Percentiles rank a stretch among this genome's conserved stretches.
Evolutionary conservation across 2,888 invertebrate species (phyloP).

Genomic region (Drosophila aldrichi): DNA sequence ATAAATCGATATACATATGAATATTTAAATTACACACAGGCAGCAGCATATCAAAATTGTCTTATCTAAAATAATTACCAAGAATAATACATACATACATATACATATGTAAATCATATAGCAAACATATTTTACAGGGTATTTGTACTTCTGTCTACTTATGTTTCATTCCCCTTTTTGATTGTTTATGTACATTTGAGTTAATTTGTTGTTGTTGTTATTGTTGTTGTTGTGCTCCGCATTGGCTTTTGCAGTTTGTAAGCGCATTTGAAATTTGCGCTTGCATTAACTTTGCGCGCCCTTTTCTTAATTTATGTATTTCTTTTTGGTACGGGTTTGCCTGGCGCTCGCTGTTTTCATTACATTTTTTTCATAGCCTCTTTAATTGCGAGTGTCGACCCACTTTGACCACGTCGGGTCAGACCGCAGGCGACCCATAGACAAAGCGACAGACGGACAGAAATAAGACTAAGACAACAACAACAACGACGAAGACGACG

Average conservation of each 20-base stretch:
- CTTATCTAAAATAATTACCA: too few species aligned
- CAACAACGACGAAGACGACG: background rate
- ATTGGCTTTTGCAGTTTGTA: slow-evolving; percentile 38
- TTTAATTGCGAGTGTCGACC: slow-evolving; percentile 71
- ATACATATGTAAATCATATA: background rate
- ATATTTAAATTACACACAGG: too few species aligned
- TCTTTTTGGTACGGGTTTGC: slow-evolving; percentile 23
- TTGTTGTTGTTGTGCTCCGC: slow-evolving; percentile 30
- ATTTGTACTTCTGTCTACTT: background rate
- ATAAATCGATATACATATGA: too few species aligned
- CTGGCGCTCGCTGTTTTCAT: slow-evolving; percentile 32
- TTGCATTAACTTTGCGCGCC: slow-evolving; percentile 62
- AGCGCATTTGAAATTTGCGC: slow-evolving; percentile 54
- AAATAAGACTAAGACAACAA: background rate
- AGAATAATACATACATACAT: too few species aligned
- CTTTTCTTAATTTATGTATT: slow-evolving; percentile 63
- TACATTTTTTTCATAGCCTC: slow-evolving; percentile 58
- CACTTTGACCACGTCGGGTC: slow-evolving; percentile 54
- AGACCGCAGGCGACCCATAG: slow-evolving; percentile 30
- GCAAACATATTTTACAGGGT: background rate
- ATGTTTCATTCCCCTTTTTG: background rate
- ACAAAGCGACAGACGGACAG: slow-evolving; percentile 8
- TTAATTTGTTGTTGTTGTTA: slow-evolving; percentile 11
- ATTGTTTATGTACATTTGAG: slow-evolving; percentile 33
- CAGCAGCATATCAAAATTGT: too few species aligned